Evolutionary conservation across 1,140 invertebrate genomes (phyloP), one percentile per base, ranked within the genome.

Genomic region (Drusus annulatus): DNA sequence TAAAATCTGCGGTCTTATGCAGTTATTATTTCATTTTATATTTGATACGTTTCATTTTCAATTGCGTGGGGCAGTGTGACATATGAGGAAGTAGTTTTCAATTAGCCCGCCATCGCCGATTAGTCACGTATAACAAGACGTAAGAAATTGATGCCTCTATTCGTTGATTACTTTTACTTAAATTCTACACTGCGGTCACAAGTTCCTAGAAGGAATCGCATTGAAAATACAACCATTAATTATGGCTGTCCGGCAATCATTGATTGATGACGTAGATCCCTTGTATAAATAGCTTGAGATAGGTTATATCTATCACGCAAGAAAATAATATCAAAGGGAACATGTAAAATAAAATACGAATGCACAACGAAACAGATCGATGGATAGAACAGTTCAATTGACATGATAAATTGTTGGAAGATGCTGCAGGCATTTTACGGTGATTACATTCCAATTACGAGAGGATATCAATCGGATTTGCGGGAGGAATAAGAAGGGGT

Each of bases 261-360:
- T 58, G 54, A 58, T 58, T 58, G 54, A 58, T 58, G 54, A 58
- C 54, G 54, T 58, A 19, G 54, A 58, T 19, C 54, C 54, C 54
- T 17, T 58, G 17, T 21, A 21, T 19, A 21, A 21, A 58, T 58
- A 17, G 13, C n/a, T 58, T 13, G 15, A 19, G 54, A 58, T 58
- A 21, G 21, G 2, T 36, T 36, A 58, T 58, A 58, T 58, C 21
- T 58, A 5, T 58, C 54, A 58, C 54, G 54, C n/a, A 21, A 58
- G 54, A 58, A 58, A 8, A 58, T 58, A 17, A 13, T 58, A 58
- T 58, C n/a, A 58, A 58, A 58, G 54, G 54, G 21, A 19, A 58
- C 54, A 21, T 21, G 7, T 17, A 21, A 17, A 58, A 58, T n/a
- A 21, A 58, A 58, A 58, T 21, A 58, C 17, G 17, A 58, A 58